phyloP scores from a whole-genome alignment of 1,140 invertebrate genomes.

The Philopotamus ludificatus region DNA sequence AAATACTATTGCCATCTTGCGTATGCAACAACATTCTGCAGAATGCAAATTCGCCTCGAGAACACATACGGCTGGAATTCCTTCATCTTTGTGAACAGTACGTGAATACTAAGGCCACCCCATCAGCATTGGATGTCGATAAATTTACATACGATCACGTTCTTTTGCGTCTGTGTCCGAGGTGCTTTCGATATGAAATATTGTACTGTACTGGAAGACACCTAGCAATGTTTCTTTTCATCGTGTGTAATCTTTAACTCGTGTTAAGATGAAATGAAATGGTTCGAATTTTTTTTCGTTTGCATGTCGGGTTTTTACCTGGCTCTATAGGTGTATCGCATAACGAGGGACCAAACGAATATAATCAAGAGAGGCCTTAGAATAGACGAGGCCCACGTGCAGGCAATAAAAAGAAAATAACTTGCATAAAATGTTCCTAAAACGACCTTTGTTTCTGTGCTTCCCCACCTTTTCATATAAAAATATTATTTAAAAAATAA shows the following conservation, averaged over 20 bases:
- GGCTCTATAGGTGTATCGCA: background rate
- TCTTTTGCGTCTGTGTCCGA: background rate
- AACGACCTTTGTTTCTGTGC: background rate
- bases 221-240: too few species aligned
- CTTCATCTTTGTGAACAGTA: background rate
- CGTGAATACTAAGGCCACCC: background rate
- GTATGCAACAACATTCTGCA: background rate
- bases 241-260: too few species aligned
- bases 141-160: constrained; percentile 7
- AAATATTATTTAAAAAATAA: too few species aligned
- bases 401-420: background rate
- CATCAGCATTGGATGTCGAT: background rate
- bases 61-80: background rate
- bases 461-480: too few species aligned
- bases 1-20: background rate
- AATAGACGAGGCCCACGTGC: constrained; percentile 1
- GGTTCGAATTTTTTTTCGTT: too few species aligned
- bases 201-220: too few species aligned
- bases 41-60: background rate
- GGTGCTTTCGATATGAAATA: background rate
- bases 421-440: background rate
- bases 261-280: too few species aligned
- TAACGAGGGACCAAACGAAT: background rate
- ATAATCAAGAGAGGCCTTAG: constrained; percentile 2
- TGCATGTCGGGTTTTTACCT: background rate